These are phyloP conservation scores for Epizoanthus illoricatus DNA, from an alignment of 92 coral and sea anemone species.

Conservation along the genomic window DNA sequence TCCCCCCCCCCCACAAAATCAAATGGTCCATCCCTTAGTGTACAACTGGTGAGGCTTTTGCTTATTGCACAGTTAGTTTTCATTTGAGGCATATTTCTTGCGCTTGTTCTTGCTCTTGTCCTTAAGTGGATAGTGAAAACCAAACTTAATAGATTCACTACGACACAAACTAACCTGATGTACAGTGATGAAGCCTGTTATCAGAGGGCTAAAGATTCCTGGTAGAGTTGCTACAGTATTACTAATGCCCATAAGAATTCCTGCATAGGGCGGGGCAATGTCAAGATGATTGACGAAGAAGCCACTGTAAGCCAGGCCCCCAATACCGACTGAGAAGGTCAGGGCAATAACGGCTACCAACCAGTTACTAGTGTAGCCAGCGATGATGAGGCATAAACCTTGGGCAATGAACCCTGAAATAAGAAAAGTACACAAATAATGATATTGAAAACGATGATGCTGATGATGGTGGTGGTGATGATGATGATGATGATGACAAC, in stretches of 20 bases:
- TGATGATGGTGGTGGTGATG: not conserved
- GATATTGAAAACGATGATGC: not conserved
- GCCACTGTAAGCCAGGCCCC: conserved; percentile 94
- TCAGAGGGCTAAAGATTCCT: conserved; percentile 88
- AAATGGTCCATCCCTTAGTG: too few relatives aligned
- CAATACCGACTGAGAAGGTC: conserved; percentile 88
- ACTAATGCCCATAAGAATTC: conserved; percentile 86
- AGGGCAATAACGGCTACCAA: conserved; percentile 70
- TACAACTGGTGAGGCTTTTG: too few relatives aligned
- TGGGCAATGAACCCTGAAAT: conserved; percentile 77
- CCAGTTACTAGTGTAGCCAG: conserved; percentile 84
- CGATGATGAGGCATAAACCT: conserved; percentile 71
- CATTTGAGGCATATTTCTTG: too few relatives aligned
- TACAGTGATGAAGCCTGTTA: conserved; percentile 82
- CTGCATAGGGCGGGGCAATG: conserved; percentile 89
- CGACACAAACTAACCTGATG: conserved; percentile 60
- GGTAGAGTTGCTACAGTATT: conserved; percentile 91
- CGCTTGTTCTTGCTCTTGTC: not conserved
- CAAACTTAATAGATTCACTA: not conserved
- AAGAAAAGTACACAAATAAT: not conserved
- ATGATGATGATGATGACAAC: not conserved
- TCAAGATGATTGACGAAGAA: conserved; percentile 95
- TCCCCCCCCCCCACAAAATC: too few relatives aligned
- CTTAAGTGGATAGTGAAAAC: too few relatives aligned
- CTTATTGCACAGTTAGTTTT: too few relatives aligned